Conservation (phyloP, 2,797 vertebrate species). For the Spizella passerina region DNA sequence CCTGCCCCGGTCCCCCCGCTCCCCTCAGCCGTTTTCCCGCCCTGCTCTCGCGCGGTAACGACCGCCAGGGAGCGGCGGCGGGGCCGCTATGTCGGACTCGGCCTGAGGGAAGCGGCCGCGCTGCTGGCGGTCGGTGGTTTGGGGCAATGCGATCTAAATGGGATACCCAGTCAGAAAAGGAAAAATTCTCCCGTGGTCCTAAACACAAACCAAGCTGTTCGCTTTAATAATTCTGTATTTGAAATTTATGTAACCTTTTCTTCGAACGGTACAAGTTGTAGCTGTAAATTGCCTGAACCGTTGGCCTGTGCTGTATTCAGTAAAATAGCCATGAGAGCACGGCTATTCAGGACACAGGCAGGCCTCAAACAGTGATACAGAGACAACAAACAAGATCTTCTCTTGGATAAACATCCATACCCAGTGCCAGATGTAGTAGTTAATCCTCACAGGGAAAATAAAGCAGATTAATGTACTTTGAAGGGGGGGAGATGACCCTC, state of each 20-base stretch:
- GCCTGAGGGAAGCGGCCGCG: accelerated
- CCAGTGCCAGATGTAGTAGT: not conserved
- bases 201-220: not conserved
- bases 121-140: accelerated
- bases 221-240: not conserved
- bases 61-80: not conserved
- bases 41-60: too few species aligned
- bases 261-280: not conserved
- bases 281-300: not conserved
- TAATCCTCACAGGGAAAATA: not conserved
- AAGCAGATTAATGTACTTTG: not conserved
- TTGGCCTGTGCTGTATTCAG: not conserved
- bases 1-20: too few species aligned
- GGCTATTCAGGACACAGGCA: not conserved
- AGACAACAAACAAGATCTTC: not conserved
- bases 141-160: not conserved
- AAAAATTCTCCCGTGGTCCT: accelerated
- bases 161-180: not conserved
- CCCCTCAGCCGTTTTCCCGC: not conserved
- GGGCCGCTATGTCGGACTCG: accelerated
- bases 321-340: not conserved
- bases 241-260: not conserved
- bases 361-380: not conserved
- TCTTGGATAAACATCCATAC: not conserved
- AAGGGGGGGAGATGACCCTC: accelerated